Conservation (phyloP, 2,888 invertebrate genomes). For the Coenonympha glycerion region DNA sequence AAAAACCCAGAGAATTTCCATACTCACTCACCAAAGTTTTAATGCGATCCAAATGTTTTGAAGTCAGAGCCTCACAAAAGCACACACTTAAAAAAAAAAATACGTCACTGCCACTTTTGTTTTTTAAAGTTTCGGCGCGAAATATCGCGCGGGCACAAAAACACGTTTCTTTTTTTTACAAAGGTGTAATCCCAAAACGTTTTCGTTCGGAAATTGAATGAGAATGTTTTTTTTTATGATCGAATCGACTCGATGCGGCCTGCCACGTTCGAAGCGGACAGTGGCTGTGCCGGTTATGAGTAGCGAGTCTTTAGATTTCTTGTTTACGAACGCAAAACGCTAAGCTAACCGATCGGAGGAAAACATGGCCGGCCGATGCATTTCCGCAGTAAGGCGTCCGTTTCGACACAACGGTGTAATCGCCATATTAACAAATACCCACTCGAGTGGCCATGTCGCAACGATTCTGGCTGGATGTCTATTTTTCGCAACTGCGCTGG, state of each 20-base stretch:
- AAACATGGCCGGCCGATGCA: constrained; percentile 44
- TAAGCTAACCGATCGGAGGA: constrained; percentile 45
- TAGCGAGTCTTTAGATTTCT: constrained; percentile 40
- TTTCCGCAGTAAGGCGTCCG: constrained; percentile 26
- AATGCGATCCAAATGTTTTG: constrained; percentile 31
- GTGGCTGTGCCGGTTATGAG: constrained; percentile 67
- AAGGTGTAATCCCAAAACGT: constrained; percentile 19
- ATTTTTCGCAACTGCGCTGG: constrained; percentile 40
- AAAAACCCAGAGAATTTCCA: constrained; percentile 17
- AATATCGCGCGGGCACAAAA: constrained; percentile 41
- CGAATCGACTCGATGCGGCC: constrained; percentile 31
- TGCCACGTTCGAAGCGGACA: constrained; percentile 61
- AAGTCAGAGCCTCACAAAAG: constrained; percentile 47
- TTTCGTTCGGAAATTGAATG: constrained; percentile 23
- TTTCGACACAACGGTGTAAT: constrained; percentile 25
- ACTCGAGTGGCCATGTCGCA: constrained; percentile 32
- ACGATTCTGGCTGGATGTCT: constrained; percentile 30
- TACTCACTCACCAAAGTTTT: constrained; percentile 35
- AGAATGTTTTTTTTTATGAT: background rate
- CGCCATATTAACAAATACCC: constrained; percentile 31
- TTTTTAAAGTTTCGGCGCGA: constrained; percentile 43
- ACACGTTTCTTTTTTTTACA: constrained; percentile 25
- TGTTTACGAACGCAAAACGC: constrained; percentile 52
- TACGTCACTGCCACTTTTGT: constrained; percentile 51
- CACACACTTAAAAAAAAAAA: constrained; percentile 37